Evolutionary conservation across 2,113 vertebrate genomes (phyloP).

Genomic region (Amia ocellicauda): DNA sequence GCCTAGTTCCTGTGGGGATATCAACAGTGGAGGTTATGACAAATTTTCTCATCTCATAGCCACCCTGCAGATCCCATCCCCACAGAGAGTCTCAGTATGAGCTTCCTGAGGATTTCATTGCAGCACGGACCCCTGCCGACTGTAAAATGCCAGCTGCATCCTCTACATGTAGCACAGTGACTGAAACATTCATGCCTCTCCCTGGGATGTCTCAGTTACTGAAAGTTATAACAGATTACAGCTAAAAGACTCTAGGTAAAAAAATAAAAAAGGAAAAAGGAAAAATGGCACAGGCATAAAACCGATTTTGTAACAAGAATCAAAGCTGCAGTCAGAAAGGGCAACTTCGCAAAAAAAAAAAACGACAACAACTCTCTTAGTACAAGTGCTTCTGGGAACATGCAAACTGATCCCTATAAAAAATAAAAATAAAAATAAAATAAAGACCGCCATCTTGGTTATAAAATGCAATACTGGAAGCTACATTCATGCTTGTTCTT

Average conservation of each 20-base stretch:
- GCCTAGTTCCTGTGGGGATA: background rate
- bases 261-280: background rate
- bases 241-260: constrained; percentile 6
- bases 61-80: constrained; percentile 41
- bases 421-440: no score
- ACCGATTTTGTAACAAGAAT: background rate
- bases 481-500: no score
- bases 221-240: constrained; percentile 11
- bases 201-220: constrained; percentile 45
- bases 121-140: constrained; percentile 64
- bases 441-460: no score
- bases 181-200: constrained; percentile 72
- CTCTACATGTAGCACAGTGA: constrained; percentile 59
- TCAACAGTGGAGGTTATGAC: constrained; percentile 3
- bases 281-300: background rate
- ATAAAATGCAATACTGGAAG: no score
- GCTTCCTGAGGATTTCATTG: constrained; percentile 68
- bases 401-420: no score
- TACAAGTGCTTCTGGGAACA: no score
- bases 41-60: constrained; percentile 6
- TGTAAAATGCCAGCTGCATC: constrained; percentile 69
- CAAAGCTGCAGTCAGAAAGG: background rate
- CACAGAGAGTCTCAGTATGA: constrained; percentile 62
- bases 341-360: background rate
- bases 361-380: no score